Evolutionary conservation across 2,797 vertebrate genomes (phyloP), one percentile per base, ranked within the genome.

Genomic region (Poeciliopsis turneri): DNA sequence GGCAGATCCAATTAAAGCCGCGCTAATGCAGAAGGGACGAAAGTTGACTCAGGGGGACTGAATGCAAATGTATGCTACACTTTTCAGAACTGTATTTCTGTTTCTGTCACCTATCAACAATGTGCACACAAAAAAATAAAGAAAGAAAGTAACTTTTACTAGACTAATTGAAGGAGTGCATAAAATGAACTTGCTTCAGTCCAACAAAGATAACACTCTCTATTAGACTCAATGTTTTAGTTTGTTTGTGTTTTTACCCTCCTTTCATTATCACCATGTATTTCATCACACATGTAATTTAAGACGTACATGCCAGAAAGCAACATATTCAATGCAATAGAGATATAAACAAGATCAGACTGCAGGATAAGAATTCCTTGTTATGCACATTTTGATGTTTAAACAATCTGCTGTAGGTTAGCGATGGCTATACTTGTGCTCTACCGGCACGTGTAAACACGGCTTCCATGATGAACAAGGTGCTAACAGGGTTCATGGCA

Each of bases 361-460:
- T 68, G 80, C 84, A 79, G 89, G 82, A 86, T 84, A 87, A 74
- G 87, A 90, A 89, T 90, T 89, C 87, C 76, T 89, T 76, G 82
- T 87, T 85, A 46, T 81, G 80, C 80, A 84, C 75, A 49, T 86
- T 92, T 86, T 84, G 79, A 88, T 83, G 36, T 69, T 79, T 91
- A 94, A 94, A 93, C 92, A 90, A 55, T 90, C 80, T 78, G 90
- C 90, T 89, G 91, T 91, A 91, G 89, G 93, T 91, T 90, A 92
- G 89, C 69, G 85, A 82, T 89, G 87, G 20, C 84, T 88, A 85
- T 82, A 71, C 84, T 84, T 47, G 87, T 82, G 86, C 87, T 80
- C 33, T 82, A 74, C 59, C 77, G 49, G 81, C 78, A 79, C 88
- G 83, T 87, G 75, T 93, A 94, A 94, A 95, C 92, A 95, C 16